phyloP scores from a whole-genome alignment of 2,888 invertebrate genomes.

The Drosophila incognita region DNA sequence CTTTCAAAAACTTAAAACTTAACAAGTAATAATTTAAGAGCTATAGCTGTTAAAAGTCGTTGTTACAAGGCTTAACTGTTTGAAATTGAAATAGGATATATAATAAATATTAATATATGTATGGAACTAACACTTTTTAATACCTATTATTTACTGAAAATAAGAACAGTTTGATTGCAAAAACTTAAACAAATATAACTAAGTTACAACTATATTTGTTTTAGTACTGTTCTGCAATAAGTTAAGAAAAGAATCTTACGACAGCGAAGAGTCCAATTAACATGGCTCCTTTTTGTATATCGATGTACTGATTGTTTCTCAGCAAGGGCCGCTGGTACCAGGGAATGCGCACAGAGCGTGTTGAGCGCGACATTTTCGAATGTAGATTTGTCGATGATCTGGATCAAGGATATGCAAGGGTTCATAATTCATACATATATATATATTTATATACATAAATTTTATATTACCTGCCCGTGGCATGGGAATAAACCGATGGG shows the following conservation, averaged over 20 bases:
- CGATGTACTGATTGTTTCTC: conserved; percentile 91
- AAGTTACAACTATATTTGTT: background rate
- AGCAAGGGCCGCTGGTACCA: conserved; percentile 95
- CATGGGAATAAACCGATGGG: conserved; percentile 95
- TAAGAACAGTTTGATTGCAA: background rate
- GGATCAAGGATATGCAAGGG: background rate
- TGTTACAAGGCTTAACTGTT: background rate
- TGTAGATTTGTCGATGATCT: conserved; percentile 93
- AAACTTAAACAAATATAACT: too few species aligned
- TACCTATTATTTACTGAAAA: background rate
- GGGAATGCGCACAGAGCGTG: conserved; percentile 91
- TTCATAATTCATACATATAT: background rate
- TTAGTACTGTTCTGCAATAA: background rate
- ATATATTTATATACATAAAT: background rate
- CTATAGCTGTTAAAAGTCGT: too few species aligned
- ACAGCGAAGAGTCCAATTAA: conserved; percentile 91
- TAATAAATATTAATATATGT: background rate
- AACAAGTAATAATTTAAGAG: too few species aligned
- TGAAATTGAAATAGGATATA: background rate
- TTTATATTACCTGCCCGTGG: conserved; percentile 88
- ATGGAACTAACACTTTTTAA: background rate
- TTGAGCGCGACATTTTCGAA: conserved; percentile 89
- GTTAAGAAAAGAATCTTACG: conserved; percentile 86
- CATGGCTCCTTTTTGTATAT: conserved; percentile 93
- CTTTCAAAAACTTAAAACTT: too few species aligned